These are phyloP conservation scores for Hyla sarda DNA, from an alignment of 2,113 vertebrate genomes.

Conservation along the genomic window DNA sequence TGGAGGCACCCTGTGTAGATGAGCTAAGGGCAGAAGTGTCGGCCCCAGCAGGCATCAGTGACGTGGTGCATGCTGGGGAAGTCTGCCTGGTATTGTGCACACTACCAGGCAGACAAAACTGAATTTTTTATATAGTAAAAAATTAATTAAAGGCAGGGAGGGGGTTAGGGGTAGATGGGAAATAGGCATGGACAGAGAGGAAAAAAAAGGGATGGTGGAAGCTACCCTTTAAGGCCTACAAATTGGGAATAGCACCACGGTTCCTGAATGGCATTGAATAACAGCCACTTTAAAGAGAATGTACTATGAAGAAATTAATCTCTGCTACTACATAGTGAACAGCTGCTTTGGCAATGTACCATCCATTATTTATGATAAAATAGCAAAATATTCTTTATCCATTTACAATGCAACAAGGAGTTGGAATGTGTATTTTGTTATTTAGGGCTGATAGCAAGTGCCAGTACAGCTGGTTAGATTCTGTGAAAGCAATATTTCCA, in stretches of 20 bases:
- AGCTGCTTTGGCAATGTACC: constrained; percentile 61
- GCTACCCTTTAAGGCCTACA: constrained; percentile 59
- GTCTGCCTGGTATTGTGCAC: no score
- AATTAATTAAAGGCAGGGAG: no score
- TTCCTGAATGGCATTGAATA: constrained; percentile 71
- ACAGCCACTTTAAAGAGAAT: constrained; percentile 70
- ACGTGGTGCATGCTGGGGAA: no score
- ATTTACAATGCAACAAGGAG: constrained; percentile 11
- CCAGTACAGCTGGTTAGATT: neutral
- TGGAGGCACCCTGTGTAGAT: no score
- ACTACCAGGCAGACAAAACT: no score
- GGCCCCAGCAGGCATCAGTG: no score
- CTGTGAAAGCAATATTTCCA: neutral
- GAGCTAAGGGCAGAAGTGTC: no score
- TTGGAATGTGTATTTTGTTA: neutral
- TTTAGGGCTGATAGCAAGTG: neutral
- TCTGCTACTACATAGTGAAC: constrained; percentile 61
- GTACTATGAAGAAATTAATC: constrained; percentile 69
- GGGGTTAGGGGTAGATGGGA: no score
- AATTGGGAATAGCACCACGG: constrained; percentile 59
- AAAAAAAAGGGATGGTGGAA: no score
- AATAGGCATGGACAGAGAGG: no score
- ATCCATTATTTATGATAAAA: constrained; percentile 19
- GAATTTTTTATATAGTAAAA: no score
- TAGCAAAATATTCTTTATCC: constrained; percentile 5